These are phyloP conservation scores for Chironomus tentans DNA, from an alignment of 2,888 invertebrate species.

Conservation along the genomic window DNA sequence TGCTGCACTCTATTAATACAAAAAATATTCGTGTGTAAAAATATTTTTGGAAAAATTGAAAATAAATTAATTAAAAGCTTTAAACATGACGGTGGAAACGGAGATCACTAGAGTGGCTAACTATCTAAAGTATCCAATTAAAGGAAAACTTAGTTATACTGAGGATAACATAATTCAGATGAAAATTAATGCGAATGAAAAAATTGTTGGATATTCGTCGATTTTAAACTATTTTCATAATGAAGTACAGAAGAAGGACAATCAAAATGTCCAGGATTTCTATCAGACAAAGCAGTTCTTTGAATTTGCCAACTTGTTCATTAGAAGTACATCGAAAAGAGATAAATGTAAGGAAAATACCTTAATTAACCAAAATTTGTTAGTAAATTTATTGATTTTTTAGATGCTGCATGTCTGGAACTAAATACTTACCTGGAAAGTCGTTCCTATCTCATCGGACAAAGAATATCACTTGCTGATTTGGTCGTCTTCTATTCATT, in stretches of 20 bases:
- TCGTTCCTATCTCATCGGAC: conserved; percentile 50
- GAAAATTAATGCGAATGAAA: not conserved
- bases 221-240: conserved; percentile 3
- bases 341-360: conserved; percentile 2
- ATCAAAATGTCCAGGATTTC: not conserved
- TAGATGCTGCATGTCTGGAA: conserved; percentile 42
- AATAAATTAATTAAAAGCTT: not conserved
- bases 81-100: not conserved
- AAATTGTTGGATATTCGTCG: conserved; percentile 4
- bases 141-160: conserved; percentile 46
- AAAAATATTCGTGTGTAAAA: too few relatives aligned
- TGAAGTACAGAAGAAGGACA: not conserved
- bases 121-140: conserved; percentile 45
- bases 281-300: conserved; percentile 5
- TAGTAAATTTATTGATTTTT: not conserved
- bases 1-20: too few relatives aligned
- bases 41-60: not conserved
- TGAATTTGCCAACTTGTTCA: conserved; percentile 28
- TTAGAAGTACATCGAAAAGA: conserved; percentile 32
- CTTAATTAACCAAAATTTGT: not conserved
- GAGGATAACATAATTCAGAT: conserved; percentile 41
- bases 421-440: conserved; percentile 46
- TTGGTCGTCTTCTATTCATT: conserved; percentile 59
- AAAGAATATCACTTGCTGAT: conserved; percentile 56
- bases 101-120: conserved; percentile 45